Percentiles rank a stretch among this genome's conserved stretches.
Evolutionary conservation across 2,797 vertebrate genomes (phyloP).

Genomic region (Hephaestus fuliginosus): DNA sequence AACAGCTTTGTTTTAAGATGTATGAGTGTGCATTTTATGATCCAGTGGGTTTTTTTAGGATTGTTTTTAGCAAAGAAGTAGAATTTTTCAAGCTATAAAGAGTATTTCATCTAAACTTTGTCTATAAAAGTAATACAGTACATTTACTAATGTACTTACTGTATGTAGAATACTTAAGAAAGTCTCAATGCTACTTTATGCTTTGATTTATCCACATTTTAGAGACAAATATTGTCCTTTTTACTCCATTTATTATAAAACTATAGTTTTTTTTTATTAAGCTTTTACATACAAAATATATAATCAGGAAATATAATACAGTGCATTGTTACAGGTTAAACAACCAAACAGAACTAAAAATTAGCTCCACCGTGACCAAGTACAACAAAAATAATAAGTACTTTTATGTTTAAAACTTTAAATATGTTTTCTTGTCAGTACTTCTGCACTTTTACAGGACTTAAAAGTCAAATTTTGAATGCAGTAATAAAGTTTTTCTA

Average conservation of each 20-base stretch:
- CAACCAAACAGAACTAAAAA: not conserved
- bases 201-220: not conserved
- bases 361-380: not conserved
- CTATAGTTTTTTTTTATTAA: too few species aligned
- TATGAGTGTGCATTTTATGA: not conserved
- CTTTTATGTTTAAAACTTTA: not conserved
- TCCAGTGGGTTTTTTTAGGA: not conserved
- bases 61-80: not conserved
- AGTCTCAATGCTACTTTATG: not conserved
- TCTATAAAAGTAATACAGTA: not conserved
- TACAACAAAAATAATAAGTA: not conserved
- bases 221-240: not conserved
- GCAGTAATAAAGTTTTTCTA: too few species aligned
- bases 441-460: not conserved
- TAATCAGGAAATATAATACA: not conserved
- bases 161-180: too few species aligned
- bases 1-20: not conserved
- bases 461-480: not conserved
- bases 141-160: not conserved
- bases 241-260: not conserved
- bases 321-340: not conserved
- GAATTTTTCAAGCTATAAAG: not conserved
- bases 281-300: not conserved
- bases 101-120: not conserved
- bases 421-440: not conserved